phyloP scores from a whole-genome alignment of 2,888 invertebrate species.

The Ptilodon capucinus region DNA sequence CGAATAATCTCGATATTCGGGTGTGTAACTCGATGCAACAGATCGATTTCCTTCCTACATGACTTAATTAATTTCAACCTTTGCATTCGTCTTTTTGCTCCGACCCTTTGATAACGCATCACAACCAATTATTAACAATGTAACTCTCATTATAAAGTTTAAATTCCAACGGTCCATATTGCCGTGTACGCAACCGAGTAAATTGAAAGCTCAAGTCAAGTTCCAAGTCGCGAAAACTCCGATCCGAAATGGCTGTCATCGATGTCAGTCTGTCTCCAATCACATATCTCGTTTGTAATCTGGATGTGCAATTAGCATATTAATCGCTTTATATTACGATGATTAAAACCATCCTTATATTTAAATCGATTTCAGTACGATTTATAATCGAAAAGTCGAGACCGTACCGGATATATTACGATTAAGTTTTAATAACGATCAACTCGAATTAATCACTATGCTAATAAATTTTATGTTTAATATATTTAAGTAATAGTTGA shows the following conservation, averaged over 20 bases:
- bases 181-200: slow-evolving; percentile 24
- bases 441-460: slow-evolving; percentile 15
- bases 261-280: slow-evolving; percentile 43
- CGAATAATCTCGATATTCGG: slow-evolving; percentile 49
- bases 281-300: slow-evolving; percentile 62
- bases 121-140: slow-evolving; percentile 10
- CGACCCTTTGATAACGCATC: slow-evolving; percentile 6
- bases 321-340: slow-evolving; percentile 62
- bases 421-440: slow-evolving; percentile 16
- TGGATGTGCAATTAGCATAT: slow-evolving; percentile 70
- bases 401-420: slow-evolving; percentile 12
- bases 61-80: slow-evolving; percentile 71
- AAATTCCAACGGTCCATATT: slow-evolving; percentile 6
- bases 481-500: neutral
- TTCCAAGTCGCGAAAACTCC: slow-evolving; percentile 34
- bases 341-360: slow-evolving; percentile 34
- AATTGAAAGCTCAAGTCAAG: slow-evolving; percentile 36
- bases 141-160: slow-evolving; percentile 1
- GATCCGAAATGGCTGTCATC: slow-evolving; percentile 33
- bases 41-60: slow-evolving; percentile 65
- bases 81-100: slow-evolving; percentile 40
- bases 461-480: slow-evolving; percentile 1
- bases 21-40: slow-evolving; percentile 67
- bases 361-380: slow-evolving; percentile 33
- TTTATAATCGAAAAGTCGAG: slow-evolving; percentile 27